A percentile compares a stretch with the other conserved stretches of the same genome.
Conservation (phyloP, 2,888 invertebrate genomes). For the Cyclophora punctaria region DNA sequence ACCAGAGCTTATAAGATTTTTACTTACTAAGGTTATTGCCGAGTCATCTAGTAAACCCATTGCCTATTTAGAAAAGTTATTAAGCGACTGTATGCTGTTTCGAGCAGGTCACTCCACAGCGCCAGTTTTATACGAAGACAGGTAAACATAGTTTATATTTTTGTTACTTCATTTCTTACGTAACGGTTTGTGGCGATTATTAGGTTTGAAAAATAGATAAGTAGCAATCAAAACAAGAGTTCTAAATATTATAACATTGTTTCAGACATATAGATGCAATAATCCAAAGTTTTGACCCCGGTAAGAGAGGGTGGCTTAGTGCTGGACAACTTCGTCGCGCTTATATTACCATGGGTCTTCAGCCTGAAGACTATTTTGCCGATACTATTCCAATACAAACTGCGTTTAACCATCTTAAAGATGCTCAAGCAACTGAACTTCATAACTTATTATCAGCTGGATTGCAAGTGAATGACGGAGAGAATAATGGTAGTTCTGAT, state of each 20-base stretch:
- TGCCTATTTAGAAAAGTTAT: conserved; percentile 38
- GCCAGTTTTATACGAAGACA: conserved; percentile 53
- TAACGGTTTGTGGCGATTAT: too few relatives aligned
- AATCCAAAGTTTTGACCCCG: conserved; percentile 62
- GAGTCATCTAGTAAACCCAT: conserved; percentile 35
- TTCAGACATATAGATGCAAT: conserved; percentile 52
- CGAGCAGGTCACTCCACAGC: conserved; percentile 51
- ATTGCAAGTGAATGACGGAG: conserved; percentile 9
- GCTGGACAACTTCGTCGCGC: conserved; percentile 52
- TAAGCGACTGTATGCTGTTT: conserved; percentile 59
- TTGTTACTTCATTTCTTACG: too few relatives aligned
- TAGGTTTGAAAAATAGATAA: too few relatives aligned
- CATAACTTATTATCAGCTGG: conserved; percentile 39
- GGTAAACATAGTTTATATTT: conserved; percentile 24
- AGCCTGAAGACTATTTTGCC: conserved; percentile 26
- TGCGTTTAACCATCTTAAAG: conserved; percentile 30
- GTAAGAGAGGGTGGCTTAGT: conserved; percentile 55
- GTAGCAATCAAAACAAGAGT: too few relatives aligned
- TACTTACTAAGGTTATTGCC: conserved; percentile 50
- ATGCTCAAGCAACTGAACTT: conserved; percentile 46
- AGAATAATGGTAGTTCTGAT: background rate
- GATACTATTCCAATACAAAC: conserved; percentile 34
- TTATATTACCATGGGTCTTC: conserved; percentile 46
- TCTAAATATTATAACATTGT: background rate
- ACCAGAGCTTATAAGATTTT: conserved; percentile 52